These are phyloP conservation scores for Bombus affinis DNA, from an alignment of 1,140 invertebrate genomes.

Conservation along the genomic window DNA sequence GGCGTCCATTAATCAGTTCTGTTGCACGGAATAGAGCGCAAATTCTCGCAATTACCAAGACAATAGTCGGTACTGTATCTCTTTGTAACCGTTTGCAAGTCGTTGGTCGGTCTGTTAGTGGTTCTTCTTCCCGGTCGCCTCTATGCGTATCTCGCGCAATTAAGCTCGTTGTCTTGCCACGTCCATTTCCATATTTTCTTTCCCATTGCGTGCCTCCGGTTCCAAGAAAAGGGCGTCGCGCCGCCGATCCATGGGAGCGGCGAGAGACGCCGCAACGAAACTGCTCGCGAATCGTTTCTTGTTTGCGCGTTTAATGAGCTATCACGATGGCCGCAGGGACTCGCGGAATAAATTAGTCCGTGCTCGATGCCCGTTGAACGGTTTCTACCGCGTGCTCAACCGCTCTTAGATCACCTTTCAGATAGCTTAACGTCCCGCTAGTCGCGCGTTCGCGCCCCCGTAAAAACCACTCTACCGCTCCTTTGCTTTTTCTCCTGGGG, in stretches of 20 bases:
- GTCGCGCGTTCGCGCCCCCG: background rate
- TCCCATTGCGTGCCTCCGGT: constrained; percentile 56
- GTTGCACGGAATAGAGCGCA: constrained; percentile 36
- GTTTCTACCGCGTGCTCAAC: background rate
- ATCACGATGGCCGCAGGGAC: constrained; percentile 46
- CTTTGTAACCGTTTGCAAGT: constrained; percentile 61
- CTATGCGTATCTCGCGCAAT: constrained; percentile 64
- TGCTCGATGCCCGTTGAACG: constrained; percentile 11
- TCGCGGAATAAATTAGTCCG: constrained; percentile 47
- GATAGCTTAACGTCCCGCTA: constrained; percentile 23
- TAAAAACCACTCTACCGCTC: background rate
- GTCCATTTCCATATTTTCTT: constrained; percentile 73
- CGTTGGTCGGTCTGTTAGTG: background rate
- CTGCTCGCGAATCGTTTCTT: constrained; percentile 48
- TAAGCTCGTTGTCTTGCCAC: constrained; percentile 60
- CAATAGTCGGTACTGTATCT: constrained; percentile 70
- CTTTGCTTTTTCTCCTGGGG: no score
- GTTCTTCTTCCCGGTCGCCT: constrained; percentile 7
- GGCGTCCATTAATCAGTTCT: constrained; percentile 17
- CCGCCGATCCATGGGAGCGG: constrained; percentile 25
- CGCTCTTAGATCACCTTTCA: constrained; percentile 30
- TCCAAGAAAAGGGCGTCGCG: constrained; percentile 50
- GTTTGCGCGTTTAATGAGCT: constrained; percentile 49
- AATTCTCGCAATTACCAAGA: constrained; percentile 70
- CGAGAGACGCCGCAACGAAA: constrained; percentile 12